A percentile compares a stretch with the other conserved stretches of the same genome.
Conservation (phyloP, 2,113 vertebrate species). For the Sprattus sprattus region DNA sequence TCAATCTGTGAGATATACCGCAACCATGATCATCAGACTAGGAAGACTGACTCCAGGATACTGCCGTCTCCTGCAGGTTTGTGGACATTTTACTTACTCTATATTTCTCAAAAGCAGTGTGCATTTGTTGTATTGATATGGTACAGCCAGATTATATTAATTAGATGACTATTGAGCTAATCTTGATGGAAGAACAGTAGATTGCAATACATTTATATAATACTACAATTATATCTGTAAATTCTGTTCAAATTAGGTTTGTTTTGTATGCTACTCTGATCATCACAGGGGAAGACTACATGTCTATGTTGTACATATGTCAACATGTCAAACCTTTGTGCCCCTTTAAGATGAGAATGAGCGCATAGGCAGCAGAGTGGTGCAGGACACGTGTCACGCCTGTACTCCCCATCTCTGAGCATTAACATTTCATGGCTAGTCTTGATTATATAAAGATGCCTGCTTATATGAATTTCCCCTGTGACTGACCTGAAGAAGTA, state of each 20-base stretch:
- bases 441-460: conserved; percentile 15
- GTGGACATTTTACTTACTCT: conserved; percentile 4
- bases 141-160: background rate
- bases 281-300: background rate
- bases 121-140: background rate
- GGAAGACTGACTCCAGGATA: conserved; percentile 84
- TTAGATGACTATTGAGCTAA: background rate
- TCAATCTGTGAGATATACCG: background rate
- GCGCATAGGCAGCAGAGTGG: background rate
- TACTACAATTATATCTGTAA: too few relatives aligned
- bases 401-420: background rate
- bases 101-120: background rate
- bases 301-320: background rate
- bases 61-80: conserved; percentile 85
- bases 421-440: background rate
- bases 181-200: background rate
- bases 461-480: background rate
- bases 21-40: conserved; percentile 78
- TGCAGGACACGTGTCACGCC: background rate
- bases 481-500: background rate
- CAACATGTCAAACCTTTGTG: background rate
- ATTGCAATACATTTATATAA: background rate
- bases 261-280: background rate
- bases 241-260: background rate
- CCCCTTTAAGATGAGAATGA: background rate